These are phyloP conservation scores for Ageneiosus marmoratus DNA, from an alignment of 2,113 vertebrate species.

Conservation along the genomic window DNA sequence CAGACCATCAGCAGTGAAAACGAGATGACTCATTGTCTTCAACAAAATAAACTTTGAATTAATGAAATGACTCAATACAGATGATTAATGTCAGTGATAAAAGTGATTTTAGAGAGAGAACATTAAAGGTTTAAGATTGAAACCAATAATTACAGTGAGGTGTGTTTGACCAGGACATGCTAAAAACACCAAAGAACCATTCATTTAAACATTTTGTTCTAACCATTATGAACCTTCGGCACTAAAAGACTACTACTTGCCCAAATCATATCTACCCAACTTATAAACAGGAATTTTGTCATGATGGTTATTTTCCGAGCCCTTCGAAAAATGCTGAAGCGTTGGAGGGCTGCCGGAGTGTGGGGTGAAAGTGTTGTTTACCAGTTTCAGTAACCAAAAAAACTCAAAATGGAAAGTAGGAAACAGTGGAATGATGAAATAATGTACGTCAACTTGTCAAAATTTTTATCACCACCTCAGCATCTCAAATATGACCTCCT, in stretches of 20 bases:
- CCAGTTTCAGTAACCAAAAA: constrained; percentile 51
- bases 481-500: background rate
- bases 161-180: background rate
- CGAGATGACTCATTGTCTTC: constrained; percentile 63
- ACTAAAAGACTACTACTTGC: background rate
- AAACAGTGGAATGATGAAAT: constrained; percentile 61
- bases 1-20: constrained; percentile 34
- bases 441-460: constrained; percentile 45
- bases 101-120: constrained; percentile 68
- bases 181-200: background rate
- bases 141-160: background rate
- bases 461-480: background rate
- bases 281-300: constrained; percentile 71
- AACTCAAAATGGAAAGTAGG: constrained; percentile 66
- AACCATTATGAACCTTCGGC: background rate
- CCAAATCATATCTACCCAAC: background rate
- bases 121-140: constrained; percentile 35
- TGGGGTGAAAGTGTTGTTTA: constrained; percentile 65
- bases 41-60: constrained; percentile 59
- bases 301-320: constrained; percentile 70
- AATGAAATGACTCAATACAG: constrained; percentile 72
- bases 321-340: constrained; percentile 54
- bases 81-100: constrained; percentile 68
- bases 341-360: constrained; percentile 59
- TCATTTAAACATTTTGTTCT: background rate